Conservation (phyloP, 2,888 invertebrate genomes). For the Bombylius major region DNA sequence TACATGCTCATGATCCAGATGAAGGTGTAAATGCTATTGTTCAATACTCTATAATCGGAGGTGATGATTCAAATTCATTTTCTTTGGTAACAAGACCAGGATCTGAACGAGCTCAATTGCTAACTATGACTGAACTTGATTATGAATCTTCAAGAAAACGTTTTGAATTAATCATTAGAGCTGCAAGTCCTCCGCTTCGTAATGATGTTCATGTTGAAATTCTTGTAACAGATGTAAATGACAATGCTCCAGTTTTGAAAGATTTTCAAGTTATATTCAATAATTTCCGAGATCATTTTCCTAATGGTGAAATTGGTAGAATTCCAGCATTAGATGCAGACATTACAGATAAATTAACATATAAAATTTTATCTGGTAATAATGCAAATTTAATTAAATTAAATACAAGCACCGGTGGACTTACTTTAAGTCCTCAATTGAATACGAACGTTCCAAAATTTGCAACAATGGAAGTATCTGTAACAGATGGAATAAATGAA, state of each 20-base stretch:
- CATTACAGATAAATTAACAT: constrained; percentile 71
- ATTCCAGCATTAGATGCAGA: constrained; percentile 93
- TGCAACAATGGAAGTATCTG: constrained; percentile 87
- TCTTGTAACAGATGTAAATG: constrained; percentile 85
- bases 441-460: constrained; percentile 92
- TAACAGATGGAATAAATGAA: constrained; percentile 87
- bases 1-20: constrained; percentile 83
- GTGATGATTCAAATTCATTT: constrained; percentile 80
- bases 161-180: constrained; percentile 78
- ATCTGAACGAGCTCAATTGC: constrained; percentile 72
- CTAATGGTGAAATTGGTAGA: constrained; percentile 77
- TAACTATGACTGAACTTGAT: constrained; percentile 84
- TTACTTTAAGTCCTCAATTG: constrained; percentile 79
- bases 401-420: constrained; percentile 70
- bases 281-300: constrained; percentile 88
- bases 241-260: constrained; percentile 82
- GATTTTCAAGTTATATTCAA: constrained; percentile 93
- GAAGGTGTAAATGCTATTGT: constrained; percentile 84
- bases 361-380: constrained; percentile 79
- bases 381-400: constrained; percentile 79
- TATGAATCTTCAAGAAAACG: constrained; percentile 89
- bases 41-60: constrained; percentile 88
- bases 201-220: constrained; percentile 82
- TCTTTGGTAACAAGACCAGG: constrained; percentile 68
- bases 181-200: constrained; percentile 79